Conservation (phyloP, 2,888 invertebrate genomes). For the Parasteatoda lunata region DNA sequence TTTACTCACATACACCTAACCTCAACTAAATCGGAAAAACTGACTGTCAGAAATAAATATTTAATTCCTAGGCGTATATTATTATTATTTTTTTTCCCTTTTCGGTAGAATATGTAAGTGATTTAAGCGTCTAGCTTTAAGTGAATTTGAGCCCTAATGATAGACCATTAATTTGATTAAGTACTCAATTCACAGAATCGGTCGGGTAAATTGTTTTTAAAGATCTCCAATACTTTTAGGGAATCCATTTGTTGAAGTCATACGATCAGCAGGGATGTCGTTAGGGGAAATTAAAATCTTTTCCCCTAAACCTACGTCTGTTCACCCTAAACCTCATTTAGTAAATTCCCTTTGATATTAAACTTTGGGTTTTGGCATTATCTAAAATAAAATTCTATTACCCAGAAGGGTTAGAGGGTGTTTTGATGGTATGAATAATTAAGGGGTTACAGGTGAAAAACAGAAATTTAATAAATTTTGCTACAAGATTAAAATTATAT, state of each 20-base stretch:
- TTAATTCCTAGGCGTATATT: conserved; percentile 24
- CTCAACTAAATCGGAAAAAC: conserved; percentile 8
- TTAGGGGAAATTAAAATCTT: conserved; percentile 64
- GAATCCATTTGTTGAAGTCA: conserved; percentile 63
- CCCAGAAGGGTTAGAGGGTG: no score
- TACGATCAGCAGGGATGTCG: conserved; percentile 45
- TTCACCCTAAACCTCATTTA: no score
- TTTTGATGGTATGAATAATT: no score
- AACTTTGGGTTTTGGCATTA: no score
- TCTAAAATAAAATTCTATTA: no score
- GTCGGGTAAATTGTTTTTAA: conserved; percentile 66
- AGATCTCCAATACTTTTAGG: conserved; percentile 60
- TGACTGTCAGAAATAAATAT: conserved; percentile 55
- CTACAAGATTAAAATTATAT: no score
- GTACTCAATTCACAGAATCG: conserved; percentile 54
- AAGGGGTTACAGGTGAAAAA: no score
- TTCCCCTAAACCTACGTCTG: background rate
- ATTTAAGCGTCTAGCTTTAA: conserved; percentile 36
- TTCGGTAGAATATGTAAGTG: conserved; percentile 30
- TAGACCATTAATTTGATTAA: conserved; percentile 65
- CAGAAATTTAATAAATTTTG: no score
- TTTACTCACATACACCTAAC: conserved; percentile 1
- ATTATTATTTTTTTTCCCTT: conserved; percentile 12
- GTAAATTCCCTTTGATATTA: no score
- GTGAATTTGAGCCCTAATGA: conserved; percentile 40